phyloP scores from a whole-genome alignment of 2,113 vertebrate species.

The Solea senegalensis region DNA sequence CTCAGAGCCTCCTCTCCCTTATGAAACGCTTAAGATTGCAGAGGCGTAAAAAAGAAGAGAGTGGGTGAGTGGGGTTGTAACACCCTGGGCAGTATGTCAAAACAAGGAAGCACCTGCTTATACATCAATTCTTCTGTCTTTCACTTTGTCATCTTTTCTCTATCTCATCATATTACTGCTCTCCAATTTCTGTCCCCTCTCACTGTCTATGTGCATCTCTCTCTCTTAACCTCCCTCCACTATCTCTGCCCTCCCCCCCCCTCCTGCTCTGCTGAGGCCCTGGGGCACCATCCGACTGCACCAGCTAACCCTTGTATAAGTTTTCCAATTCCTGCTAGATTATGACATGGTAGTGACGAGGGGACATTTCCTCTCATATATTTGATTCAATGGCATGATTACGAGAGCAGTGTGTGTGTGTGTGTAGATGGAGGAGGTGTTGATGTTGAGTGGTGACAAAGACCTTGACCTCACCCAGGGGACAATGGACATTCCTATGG shows the following conservation, averaged over 20 bases:
- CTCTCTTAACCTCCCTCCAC: conserved; percentile 54
- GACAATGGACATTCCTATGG: conserved; percentile 56
- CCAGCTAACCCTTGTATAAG: conserved; percentile 89
- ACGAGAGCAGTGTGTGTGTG: conserved; percentile 68
- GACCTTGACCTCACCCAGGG: conserved; percentile 76
- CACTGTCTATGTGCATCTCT: conserved; percentile 47
- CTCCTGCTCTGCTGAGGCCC: conserved; percentile 80
- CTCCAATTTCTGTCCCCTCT: conserved; percentile 50
- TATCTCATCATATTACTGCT: conserved; percentile 9
- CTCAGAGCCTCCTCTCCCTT: conserved; percentile 71
- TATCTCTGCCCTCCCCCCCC: conserved; percentile 69
- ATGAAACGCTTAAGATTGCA: conserved; percentile 79
- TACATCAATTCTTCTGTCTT: conserved; percentile 60
- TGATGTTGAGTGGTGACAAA: conserved; percentile 58
- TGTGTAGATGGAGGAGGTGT: conserved; percentile 50
- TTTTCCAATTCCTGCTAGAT: conserved; percentile 88
- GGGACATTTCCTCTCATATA: conserved; percentile 83
- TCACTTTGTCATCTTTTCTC: not conserved
- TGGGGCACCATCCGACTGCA: conserved; percentile 87
- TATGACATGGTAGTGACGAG: conserved; percentile 76
- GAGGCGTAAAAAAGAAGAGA: conserved; percentile 75
- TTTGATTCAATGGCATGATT: conserved; percentile 90
- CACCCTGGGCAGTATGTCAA: conserved; percentile 82
- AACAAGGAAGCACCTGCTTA: conserved; percentile 82
- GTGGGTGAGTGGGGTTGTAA: conserved; percentile 37